phyloP scores from a whole-genome alignment of 2,113 vertebrate genomes.

The Indicator maculatus region DNA sequence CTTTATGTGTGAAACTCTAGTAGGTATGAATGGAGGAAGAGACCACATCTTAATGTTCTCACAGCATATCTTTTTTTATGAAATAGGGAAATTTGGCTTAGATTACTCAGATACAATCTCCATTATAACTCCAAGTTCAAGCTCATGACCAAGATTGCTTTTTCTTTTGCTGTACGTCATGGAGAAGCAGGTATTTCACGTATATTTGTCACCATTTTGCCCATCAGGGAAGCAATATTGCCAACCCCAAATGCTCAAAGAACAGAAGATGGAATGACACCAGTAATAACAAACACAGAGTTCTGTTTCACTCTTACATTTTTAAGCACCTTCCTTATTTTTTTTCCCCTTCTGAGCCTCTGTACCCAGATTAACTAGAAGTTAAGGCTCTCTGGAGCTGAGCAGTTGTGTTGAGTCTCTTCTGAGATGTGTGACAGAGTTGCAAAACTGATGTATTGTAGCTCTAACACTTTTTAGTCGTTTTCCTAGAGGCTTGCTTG shows the following conservation, averaged over 20 bases:
- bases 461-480: not conserved
- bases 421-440: not conserved
- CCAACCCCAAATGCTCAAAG: slow-evolving; percentile 9
- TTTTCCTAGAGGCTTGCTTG: not conserved
- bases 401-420: not conserved
- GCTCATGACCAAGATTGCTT: slow-evolving; percentile 8
- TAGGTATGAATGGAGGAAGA: not conserved
- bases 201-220: slow-evolving; percentile 37
- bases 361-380: not conserved
- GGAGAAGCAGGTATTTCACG: slow-evolving; percentile 19
- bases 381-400: not conserved
- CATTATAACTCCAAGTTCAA: not conserved
- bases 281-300: not conserved
- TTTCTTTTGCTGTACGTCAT: not conserved
- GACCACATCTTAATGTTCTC: not conserved
- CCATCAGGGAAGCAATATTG: slow-evolving; percentile 21
- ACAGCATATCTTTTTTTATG: slow-evolving; percentile 10
- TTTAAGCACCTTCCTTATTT: not conserved
- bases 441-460: not conserved
- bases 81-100: not conserved
- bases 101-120: not conserved
- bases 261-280: not conserved
- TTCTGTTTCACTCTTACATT: not conserved
- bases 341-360: not conserved
- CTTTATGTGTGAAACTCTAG: not conserved